phyloP scores from a whole-genome alignment of 2,888 invertebrate genomes.

The Flexamia atlantica region DNA sequence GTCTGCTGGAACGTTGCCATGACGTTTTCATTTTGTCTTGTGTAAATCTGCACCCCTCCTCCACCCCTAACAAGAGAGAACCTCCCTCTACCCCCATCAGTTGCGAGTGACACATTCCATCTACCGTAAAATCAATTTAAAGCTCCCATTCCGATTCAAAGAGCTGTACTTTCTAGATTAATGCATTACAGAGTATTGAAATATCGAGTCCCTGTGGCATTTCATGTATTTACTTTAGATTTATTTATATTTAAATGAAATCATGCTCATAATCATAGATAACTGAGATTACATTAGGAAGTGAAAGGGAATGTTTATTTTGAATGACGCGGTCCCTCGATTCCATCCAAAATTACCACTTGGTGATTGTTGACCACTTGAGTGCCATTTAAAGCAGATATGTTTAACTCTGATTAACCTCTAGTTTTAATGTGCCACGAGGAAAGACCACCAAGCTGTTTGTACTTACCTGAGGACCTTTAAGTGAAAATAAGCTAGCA shows the following conservation, averaged over 20 bases:
- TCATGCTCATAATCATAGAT: neutral
- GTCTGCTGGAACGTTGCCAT: conserved; percentile 43
- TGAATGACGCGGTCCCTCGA: no score
- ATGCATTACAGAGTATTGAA: conserved; percentile 6
- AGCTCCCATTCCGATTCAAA: conserved; percentile 51
- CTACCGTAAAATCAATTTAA: conserved; percentile 53
- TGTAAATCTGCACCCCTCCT: conserved; percentile 38
- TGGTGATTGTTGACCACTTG: no score
- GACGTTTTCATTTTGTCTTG: conserved; percentile 54
- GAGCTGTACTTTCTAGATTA: conserved; percentile 28
- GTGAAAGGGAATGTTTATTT: no score
- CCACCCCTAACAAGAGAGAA: conserved; percentile 20
- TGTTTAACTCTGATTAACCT: no score
- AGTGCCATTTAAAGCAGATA: no score
- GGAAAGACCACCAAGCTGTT: no score
- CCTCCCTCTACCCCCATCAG: conserved; percentile 25
- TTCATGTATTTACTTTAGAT: neutral
- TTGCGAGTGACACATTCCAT: conserved; percentile 49
- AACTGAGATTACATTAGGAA: no score
- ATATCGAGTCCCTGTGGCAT: neutral
- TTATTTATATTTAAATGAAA: neutral
- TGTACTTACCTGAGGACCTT: no score
- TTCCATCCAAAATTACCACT: no score
- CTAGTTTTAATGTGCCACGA: no score
- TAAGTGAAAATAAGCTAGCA: no score